phyloP scores from a whole-genome alignment of 64 coral and sea anemone genomes.

The Montipora efflorescens region DNA sequence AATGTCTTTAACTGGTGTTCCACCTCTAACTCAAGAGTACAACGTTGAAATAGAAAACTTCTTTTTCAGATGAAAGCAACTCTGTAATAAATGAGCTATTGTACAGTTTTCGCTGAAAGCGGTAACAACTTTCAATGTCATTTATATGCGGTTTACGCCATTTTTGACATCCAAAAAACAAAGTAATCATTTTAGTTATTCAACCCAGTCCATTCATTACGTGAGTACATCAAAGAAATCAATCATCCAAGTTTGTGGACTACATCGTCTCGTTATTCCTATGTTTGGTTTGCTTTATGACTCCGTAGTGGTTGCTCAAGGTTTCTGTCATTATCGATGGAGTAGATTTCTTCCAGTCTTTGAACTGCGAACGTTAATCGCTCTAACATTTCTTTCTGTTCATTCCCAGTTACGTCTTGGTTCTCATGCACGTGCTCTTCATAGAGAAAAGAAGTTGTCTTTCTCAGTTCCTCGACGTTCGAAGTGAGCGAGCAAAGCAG shows the following conservation, averaged over 20 bases:
- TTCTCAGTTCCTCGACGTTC: constrained; percentile 28
- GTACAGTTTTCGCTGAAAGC: too few relatives aligned
- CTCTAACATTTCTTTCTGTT: constrained; percentile 4
- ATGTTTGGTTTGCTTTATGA: constrained; percentile 36
- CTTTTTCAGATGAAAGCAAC: too few relatives aligned
- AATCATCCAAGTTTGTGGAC: neutral
- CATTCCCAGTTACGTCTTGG: neutral
- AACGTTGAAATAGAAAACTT: too few relatives aligned
- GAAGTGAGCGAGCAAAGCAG: constrained; percentile 26
- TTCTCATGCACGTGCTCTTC: neutral
- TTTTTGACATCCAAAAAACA: too few relatives aligned
- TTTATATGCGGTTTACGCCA: too few relatives aligned
- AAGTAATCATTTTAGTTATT: too few relatives aligned
- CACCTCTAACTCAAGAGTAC: too few relatives aligned
- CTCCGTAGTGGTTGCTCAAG: neutral
- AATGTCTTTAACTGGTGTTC: too few relatives aligned
- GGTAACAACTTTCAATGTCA: too few relatives aligned
- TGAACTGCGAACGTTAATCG: neutral
- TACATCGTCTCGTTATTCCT: neutral
- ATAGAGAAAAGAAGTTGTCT: neutral
- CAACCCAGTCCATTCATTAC: too few relatives aligned
- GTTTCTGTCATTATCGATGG: constrained; percentile 9
- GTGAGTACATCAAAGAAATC: neutral
- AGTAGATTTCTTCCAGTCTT: constrained; percentile 20
- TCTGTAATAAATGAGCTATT: too few relatives aligned